Percentiles rank a stretch among this genome's conserved stretches.
These are phyloP conservation scores for Datnioides undecimradiatus DNA, from an alignment of 2,113 vertebrate genomes.

Conservation along the genomic window DNA sequence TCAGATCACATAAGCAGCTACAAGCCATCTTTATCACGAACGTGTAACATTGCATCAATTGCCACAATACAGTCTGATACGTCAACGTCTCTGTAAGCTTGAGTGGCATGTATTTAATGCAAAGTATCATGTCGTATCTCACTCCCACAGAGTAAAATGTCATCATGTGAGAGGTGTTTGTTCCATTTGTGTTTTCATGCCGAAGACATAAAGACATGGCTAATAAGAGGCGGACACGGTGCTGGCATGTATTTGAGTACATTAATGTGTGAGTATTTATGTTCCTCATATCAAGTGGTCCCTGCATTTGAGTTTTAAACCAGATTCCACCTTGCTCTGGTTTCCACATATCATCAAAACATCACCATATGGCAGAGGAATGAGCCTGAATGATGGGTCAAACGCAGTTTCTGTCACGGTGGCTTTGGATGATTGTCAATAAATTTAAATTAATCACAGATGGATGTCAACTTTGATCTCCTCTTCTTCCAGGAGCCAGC, in stretches of 20 bases:
- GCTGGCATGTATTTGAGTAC: not conserved
- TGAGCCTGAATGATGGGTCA: conserved; percentile 58
- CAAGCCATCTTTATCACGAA: conserved; percentile 36
- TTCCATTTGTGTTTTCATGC: conserved; percentile 28
- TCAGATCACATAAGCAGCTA: conserved; percentile 44
- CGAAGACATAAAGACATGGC: conserved; percentile 26
- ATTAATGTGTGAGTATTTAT: not conserved
- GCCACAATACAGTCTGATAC: conserved; percentile 36
- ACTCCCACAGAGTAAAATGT: conserved; percentile 8
- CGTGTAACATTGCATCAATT: conserved; percentile 21
- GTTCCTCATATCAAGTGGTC: conserved; percentile 9
- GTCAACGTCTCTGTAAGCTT: conserved; percentile 8
- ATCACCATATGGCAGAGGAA: conserved; percentile 43
- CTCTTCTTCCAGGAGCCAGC: conserved; percentile 31
- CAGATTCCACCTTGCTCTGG: conserved; percentile 18
- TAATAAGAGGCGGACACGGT: not conserved
- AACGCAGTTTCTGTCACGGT: conserved; percentile 50
- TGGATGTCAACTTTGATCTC: conserved; percentile 72
- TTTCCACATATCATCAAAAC: conserved; percentile 39
- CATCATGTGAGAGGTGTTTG: conserved; percentile 10
- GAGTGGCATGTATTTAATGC: conserved; percentile 40
- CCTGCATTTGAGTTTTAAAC: conserved; percentile 38
- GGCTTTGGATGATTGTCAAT: conserved; percentile 68
- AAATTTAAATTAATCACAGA: conserved; percentile 70
- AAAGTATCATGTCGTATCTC: conserved; percentile 28